Evolutionary conservation across 2,797 vertebrate species (phyloP).

Genomic region (Heliangelus exortis): DNA sequence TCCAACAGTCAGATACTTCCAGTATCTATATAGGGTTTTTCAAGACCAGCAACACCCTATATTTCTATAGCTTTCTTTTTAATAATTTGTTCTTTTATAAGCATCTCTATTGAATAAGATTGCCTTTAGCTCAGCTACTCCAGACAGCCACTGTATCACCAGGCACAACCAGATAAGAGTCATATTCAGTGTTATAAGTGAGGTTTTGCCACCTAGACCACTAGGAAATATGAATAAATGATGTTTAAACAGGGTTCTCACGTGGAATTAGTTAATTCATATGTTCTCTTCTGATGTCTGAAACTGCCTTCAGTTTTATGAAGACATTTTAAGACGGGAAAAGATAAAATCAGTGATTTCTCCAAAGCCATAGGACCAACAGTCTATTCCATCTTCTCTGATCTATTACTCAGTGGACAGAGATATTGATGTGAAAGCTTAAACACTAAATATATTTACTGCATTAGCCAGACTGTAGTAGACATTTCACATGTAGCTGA

Average conservation of each 20-base stretch:
- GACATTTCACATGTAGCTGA: background rate
- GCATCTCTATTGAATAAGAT: background rate
- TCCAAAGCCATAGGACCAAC: background rate
- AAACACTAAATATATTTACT: background rate
- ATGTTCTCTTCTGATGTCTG: background rate
- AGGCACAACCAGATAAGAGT: background rate
- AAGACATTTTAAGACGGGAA: background rate
- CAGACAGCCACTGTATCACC: background rate
- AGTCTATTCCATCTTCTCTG: background rate
- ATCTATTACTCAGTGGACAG: background rate
- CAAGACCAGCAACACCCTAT: background rate
- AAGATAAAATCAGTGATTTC: background rate
- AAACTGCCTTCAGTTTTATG: background rate
- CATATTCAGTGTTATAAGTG: no score
- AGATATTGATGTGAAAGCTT: background rate
- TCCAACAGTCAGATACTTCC: background rate
- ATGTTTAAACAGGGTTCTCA: background rate
- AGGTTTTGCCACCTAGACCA: background rate
- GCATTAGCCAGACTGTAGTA: background rate
- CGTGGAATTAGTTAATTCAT: background rate
- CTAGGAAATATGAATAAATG: background rate
- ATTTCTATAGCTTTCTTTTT: fast-evolving
- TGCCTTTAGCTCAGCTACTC: background rate
- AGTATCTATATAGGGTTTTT: background rate
- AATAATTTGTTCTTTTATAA: background rate